Conservation (phyloP, 2,797 vertebrate genomes). For the Myotis pilosus region DNA sequence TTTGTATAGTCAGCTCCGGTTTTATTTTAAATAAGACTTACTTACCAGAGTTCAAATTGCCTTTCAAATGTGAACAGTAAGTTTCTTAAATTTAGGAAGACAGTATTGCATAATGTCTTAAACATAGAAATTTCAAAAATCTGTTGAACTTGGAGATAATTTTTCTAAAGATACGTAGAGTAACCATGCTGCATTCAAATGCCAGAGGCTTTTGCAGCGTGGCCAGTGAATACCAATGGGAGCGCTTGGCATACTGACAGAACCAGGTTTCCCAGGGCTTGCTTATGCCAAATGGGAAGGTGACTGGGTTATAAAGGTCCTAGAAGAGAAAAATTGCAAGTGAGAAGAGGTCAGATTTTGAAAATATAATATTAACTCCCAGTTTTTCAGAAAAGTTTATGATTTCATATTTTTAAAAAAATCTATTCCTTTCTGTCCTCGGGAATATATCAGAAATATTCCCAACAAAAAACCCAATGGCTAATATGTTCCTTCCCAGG, state of each 20-base stretch:
- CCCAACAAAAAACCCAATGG: not conserved
- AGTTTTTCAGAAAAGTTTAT: not conserved
- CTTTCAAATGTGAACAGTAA: slow-evolving; percentile 4
- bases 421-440: not conserved
- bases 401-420: not conserved
- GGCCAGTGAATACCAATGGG: not conserved
- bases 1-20: not conserved
- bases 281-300: not conserved
- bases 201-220: not conserved
- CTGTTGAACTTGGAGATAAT: not conserved
- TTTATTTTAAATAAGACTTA: not conserved
- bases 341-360: not conserved
- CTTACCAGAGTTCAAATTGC: not conserved
- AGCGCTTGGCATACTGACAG: not conserved
- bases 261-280: not conserved
- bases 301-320: not conserved
- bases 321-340: not conserved
- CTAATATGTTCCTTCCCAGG: not conserved
- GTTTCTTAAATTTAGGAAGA: slow-evolving; percentile 40
- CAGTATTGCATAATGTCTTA: not conserved
- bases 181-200: not conserved
- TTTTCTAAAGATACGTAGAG: not conserved
- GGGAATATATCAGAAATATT: not conserved
- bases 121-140: slow-evolving; percentile 15
- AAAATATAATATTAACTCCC: not conserved